Evolutionary conservation across 2,888 invertebrate genomes (phyloP).

Genomic region (Metalampra italica): DNA sequence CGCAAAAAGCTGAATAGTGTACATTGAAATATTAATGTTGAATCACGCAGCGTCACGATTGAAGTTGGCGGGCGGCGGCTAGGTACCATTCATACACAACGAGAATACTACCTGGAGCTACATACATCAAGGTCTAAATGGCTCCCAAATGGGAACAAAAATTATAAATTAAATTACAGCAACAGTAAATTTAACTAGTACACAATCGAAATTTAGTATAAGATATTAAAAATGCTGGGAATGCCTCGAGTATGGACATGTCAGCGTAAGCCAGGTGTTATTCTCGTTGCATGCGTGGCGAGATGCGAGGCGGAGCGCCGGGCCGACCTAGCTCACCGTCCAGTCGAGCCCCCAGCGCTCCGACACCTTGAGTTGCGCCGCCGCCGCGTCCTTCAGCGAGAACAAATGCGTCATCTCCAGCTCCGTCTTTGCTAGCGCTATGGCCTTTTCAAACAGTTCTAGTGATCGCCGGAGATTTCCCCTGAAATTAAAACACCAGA

Average conservation of each 20-base stretch:
- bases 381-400: conserved; percentile 92
- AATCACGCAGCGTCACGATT: conserved; percentile 20
- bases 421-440: conserved; percentile 90
- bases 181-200: conserved; percentile 4
- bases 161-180: conserved; percentile 12
- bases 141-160: background rate
- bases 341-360: conserved; percentile 84
- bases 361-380: conserved; percentile 91
- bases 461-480: conserved; percentile 90
- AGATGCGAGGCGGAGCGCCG: background rate
- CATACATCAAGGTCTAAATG: background rate
- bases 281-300: conserved; percentile 44
- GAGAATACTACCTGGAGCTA: conserved; percentile 45
- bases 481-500: conserved; percentile 67
- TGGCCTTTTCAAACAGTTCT: conserved; percentile 92
- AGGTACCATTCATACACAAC: conserved; percentile 32
- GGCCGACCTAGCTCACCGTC: conserved; percentile 64
- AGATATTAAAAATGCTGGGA: too few relatives aligned
- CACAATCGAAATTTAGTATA: background rate
- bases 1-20: conserved; percentile 1
- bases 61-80: conserved; percentile 47
- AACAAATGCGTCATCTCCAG: conserved; percentile 94
- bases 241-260: conserved; percentile 18
- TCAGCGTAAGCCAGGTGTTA: conserved; percentile 37
- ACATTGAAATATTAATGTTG: conserved; percentile 15